Percentiles rank a stretch among this genome's conserved stretches.
These are phyloP conservation scores for Aix galericulata DNA, from an alignment of 2,113 vertebrate species.

Conservation along the genomic window DNA sequence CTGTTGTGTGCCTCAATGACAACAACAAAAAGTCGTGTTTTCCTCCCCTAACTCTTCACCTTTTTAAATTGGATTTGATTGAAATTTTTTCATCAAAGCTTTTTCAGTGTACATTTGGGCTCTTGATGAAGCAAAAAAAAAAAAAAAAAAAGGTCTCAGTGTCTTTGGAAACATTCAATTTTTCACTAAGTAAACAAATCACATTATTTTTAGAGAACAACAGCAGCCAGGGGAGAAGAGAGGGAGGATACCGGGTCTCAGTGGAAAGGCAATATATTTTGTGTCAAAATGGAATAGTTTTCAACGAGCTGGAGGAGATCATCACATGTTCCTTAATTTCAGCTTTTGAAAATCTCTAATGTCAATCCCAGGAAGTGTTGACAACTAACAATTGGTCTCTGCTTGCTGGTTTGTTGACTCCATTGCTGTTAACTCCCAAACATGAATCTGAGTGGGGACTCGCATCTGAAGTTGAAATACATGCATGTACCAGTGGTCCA, in stretches of 20 bases:
- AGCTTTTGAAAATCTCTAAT: background rate
- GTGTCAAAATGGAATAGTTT: constrained; percentile 25
- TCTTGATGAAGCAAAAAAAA: constrained; percentile 11
- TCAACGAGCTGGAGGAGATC: background rate
- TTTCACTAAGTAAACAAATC: constrained; percentile 48
- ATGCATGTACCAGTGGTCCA: background rate
- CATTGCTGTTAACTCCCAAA: background rate
- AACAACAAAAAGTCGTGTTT: background rate
- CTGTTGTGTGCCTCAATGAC: background rate
- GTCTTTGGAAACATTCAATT: constrained; percentile 35
- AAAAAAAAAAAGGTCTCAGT: constrained; percentile 1
- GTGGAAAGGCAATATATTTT: constrained; percentile 1
- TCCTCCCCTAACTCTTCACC: background rate
- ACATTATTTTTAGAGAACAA: constrained; percentile 51
- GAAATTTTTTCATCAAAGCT: constrained; percentile 52
- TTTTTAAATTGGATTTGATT: constrained; percentile 19
- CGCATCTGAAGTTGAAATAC: background rate
- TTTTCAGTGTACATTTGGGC: constrained; percentile 22
- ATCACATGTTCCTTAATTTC: background rate
- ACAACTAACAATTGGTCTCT: background rate
- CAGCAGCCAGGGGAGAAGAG: background rate
- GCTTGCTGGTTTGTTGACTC: background rate
- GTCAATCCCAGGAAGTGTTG: background rate
- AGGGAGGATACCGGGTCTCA: background rate
- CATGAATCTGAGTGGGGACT: background rate